Evolutionary conservation across 1,140 invertebrate species (phyloP).

Genomic region (Araneus ventricosus): DNA sequence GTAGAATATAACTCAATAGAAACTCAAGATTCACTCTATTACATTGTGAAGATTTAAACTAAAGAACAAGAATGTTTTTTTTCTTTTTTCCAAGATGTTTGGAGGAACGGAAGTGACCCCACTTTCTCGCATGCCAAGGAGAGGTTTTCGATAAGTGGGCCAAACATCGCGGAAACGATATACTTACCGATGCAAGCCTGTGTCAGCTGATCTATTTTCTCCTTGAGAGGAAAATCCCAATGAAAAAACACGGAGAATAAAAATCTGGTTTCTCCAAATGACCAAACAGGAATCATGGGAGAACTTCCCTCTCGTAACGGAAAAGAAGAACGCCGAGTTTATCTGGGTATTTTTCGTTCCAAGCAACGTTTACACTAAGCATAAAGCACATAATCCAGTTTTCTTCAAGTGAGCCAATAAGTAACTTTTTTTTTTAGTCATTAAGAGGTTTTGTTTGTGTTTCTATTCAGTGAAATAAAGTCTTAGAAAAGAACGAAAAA

Average conservation of each 20-base stretch:
- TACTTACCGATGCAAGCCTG: not conserved
- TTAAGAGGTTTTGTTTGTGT: no score
- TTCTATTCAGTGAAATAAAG: no score
- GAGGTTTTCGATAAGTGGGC: not conserved
- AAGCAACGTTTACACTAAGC: no score
- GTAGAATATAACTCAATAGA: no score
- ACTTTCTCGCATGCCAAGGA: not conserved
- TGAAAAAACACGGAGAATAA: not conserved
- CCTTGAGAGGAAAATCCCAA: not conserved
- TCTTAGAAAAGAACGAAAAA: no score
- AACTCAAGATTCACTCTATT: no score
- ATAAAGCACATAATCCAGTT: no score
- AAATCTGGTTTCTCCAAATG: not conserved
- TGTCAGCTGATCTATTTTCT: not conserved
- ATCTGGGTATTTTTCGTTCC: not conserved
- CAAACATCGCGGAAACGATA: not conserved
- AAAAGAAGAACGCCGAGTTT: not conserved
- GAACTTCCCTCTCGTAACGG: not conserved
- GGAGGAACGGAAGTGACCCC: not conserved
- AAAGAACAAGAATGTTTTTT: no score
- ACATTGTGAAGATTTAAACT: no score
- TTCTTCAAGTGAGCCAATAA: no score
- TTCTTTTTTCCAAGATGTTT: no score
- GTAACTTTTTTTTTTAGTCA: no score
- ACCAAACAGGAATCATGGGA: not conserved